phyloP scores from a whole-genome alignment of 2,113 vertebrate genomes.

The Colinus virginianus region DNA sequence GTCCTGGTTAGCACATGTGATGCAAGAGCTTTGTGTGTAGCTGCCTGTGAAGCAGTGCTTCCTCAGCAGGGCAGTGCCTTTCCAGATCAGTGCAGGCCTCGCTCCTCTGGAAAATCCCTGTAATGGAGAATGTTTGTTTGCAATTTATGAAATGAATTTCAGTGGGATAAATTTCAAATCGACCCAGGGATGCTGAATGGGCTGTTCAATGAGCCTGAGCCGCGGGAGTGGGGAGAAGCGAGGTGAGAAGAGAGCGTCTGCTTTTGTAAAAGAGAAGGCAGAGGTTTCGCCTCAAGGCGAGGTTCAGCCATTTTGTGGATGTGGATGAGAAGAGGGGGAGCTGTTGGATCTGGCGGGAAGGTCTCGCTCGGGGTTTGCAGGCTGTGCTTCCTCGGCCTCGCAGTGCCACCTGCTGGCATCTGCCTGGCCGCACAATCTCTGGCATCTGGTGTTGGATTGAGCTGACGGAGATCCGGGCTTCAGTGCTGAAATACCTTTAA shows the following conservation, averaged over 20 bases:
- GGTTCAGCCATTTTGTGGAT: not conserved
- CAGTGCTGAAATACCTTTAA: no score
- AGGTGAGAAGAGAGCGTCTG: accelerated
- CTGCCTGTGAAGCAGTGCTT: accelerated
- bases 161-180: accelerated
- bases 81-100: accelerated
- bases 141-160: no score
- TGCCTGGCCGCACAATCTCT: accelerated
- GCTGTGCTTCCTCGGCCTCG: not conserved
- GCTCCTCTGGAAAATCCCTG: not conserved
- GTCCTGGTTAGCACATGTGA: not conserved
- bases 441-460: accelerated
- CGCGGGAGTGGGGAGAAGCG: not conserved
- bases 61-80: not conserved
- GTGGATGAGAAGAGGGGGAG: not conserved
- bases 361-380: not conserved
- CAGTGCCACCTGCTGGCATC: conserved; percentile 7
- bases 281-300: accelerated
- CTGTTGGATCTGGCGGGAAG: not conserved
- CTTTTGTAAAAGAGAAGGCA: accelerated
- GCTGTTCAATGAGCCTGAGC: not conserved
- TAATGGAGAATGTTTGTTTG: accelerated
- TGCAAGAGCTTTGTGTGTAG: not conserved
- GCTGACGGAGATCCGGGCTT: not conserved
- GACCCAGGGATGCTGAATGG: accelerated